These are phyloP conservation scores for Ecliptopera silaceata DNA, from an alignment of 2,888 invertebrate genomes.

Conservation along the genomic window DNA sequence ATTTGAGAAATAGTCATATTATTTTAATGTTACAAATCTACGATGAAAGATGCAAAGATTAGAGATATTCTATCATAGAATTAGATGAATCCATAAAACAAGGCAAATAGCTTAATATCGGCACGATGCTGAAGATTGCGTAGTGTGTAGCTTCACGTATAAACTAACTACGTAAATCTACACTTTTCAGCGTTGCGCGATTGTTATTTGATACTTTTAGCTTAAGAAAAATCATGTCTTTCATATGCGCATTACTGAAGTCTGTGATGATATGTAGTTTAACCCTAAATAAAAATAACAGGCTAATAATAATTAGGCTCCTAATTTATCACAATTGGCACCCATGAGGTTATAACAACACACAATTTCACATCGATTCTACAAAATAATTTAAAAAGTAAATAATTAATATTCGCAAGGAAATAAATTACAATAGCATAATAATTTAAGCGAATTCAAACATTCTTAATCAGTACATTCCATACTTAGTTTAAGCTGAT, in stretches of 20 bases:
- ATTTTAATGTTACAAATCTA: too few relatives aligned
- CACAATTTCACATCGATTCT: slow-evolving; percentile 33
- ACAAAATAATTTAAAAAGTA: slow-evolving; percentile 61
- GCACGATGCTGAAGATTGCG: too few relatives aligned
- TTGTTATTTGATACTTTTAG: too few relatives aligned
- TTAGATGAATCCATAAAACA: too few relatives aligned
- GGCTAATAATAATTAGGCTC: slow-evolving; percentile 68
- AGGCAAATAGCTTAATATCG: too few relatives aligned
- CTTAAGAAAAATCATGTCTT: not conserved
- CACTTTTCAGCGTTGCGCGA: too few relatives aligned
- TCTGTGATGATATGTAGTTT: slow-evolving; percentile 38
- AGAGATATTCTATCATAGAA: too few relatives aligned
- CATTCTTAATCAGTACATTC: slow-evolving; percentile 21
- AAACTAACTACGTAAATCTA: too few relatives aligned
- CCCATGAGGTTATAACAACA: slow-evolving; percentile 69
- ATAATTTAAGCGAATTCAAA: slow-evolving; percentile 40
- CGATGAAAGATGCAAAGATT: too few relatives aligned
- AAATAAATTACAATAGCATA: slow-evolving; percentile 63
- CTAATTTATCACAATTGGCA: slow-evolving; percentile 82
- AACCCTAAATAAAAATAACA: slow-evolving; percentile 39
- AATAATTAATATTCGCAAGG: slow-evolving; percentile 63
- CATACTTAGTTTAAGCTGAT: slow-evolving; percentile 11
- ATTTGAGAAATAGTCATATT: too few relatives aligned
- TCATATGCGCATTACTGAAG: not conserved
- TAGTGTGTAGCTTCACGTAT: too few relatives aligned